Evolutionary conservation across 2,113 vertebrate genomes (phyloP), one percentile per base, ranked within the genome.

Genomic region (Miniopterus natalensis): DNA sequence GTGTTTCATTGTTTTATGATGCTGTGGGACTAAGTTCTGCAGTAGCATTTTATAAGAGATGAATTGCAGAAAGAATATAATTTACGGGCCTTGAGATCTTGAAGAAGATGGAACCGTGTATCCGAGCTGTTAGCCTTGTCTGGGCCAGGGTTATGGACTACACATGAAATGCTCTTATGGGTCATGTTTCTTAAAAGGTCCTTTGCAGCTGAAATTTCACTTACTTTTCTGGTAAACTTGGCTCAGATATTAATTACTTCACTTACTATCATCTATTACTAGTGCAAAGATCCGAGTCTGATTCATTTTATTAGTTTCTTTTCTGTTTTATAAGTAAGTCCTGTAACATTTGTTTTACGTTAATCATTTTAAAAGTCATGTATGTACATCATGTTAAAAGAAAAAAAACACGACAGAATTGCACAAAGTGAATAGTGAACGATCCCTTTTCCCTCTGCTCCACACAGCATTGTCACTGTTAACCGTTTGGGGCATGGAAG

Each of bases 181-280:
- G 36, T 86, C 36, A 14, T 20, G 10, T 95, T 29, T 96, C 88
- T 79, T 63, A 59, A 75, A 59, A 79, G 63, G 12, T 71, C 42
- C 53, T 47, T 90, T 74, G 18, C 36, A 45, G 31, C 57, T 29
- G 20, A 90, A 63, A 57, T 90, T 86, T 10, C 57, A 59, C 59
- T 15, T 36, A 12, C 31, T 81, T 92, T 90, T 81, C 51, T 51
- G 11, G 15, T 51, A 51, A 51, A 51, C 13, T 11, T 77, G 27
- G 57, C 20, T 61, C 42, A 63, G 20, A 42, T 73, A 27, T 55
- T 49, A 87, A 53, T 11, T 55, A 63, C 70, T 78, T 90, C 27
- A 18, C 40, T 84, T 45, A 70, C n/a, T 57, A 17, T 42, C 66
- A 55, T 45, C 74, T 87, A 8, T 71, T 80, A 40, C 10, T 27